Evolutionary conservation across 2,888 invertebrate genomes (phyloP), one percentile per base, ranked within the genome.

Genomic region (Apodemia mormo): DNA sequence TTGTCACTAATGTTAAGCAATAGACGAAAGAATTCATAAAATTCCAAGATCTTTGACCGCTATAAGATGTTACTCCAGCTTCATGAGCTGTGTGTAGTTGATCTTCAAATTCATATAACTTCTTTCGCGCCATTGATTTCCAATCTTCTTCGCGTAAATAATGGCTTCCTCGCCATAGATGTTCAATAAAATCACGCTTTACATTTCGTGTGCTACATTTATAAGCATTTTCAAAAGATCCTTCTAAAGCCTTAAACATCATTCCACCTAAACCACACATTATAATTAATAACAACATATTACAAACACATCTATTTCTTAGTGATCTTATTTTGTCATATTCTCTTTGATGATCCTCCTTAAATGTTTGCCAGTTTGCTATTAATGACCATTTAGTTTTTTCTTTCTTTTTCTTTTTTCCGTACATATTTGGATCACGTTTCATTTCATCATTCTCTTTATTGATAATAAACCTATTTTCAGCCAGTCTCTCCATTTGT

Each of bases 151-250:
- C 97, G 69, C 96, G 94, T 88, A 97, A 90, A 81, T 96, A 96
- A 84, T 97, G 97, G 85, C 97, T 97, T 72, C 95, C 95, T 68
- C 95, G 93, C 97, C 98, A 97, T 61, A 98, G 93, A 73, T 95
- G 94, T 80, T 97, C 97, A 71, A 98, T 95, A 77, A 98, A 97
- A 85, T 97, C 97, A 6, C 98, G 93, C 82, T 97, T 97, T 0
- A 98, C 97, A 78, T 96, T 94, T 78, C 97, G 97, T 64, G 97
- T 97, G 9, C 97, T 97, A 82, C 97, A 97, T 89, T 98, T 98
- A 88, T 97, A 97, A 74, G 96, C 96, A 73, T 96, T 95, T 82
- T 98, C 98, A 78, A 97, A 96, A 2, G 96, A 95, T 3, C 97
- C 97, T 84, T 98, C 98, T 33, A 96, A 95, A 75, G 96, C 95